phyloP scores from a whole-genome alignment of 2,888 invertebrate genomes.

The Dynastes maya region DNA sequence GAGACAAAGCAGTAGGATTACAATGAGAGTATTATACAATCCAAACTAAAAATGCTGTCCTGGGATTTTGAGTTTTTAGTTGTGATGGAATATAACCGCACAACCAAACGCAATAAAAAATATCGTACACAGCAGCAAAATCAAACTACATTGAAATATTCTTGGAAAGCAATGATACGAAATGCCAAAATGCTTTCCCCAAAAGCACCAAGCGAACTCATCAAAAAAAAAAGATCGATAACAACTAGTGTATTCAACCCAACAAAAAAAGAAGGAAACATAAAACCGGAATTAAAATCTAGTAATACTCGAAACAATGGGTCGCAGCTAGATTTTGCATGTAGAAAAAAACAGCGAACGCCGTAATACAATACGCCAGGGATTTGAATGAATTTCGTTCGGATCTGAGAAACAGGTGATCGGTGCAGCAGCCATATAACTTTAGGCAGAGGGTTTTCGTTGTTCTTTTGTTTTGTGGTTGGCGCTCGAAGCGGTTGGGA shows the following conservation, averaged over 20 bases:
- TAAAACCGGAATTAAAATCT: constrained; percentile 29
- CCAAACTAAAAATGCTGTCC: too few relatives aligned
- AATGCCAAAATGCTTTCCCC: too few relatives aligned
- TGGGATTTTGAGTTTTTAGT: too few relatives aligned
- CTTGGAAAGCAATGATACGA: too few relatives aligned
- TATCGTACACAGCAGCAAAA: too few relatives aligned
- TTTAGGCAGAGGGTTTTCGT: constrained; percentile 3
- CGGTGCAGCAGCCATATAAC: constrained; percentile 28
- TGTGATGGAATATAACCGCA: too few relatives aligned
- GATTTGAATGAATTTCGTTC: constrained; percentile 28
- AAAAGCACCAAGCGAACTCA: too few relatives aligned
- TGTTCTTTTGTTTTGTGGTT: constrained; percentile 29
- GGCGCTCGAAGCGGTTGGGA: neutral
- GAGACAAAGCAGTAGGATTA: too few relatives aligned
- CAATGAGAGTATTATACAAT: too few relatives aligned
- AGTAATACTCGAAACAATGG: constrained; percentile 18
- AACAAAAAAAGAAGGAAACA: constrained; percentile 2
- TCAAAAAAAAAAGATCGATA: neutral
- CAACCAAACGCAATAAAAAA: too few relatives aligned
- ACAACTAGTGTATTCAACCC: constrained; percentile 1
- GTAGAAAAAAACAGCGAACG: neutral
- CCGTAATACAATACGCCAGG: constrained; percentile 21
- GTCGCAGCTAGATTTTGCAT: constrained; percentile 1
- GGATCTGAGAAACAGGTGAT: constrained; percentile 22
- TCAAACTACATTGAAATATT: too few relatives aligned